phyloP scores from a whole-genome alignment of 2,888 invertebrate genomes.

The Proisotoma minuta region DNA sequence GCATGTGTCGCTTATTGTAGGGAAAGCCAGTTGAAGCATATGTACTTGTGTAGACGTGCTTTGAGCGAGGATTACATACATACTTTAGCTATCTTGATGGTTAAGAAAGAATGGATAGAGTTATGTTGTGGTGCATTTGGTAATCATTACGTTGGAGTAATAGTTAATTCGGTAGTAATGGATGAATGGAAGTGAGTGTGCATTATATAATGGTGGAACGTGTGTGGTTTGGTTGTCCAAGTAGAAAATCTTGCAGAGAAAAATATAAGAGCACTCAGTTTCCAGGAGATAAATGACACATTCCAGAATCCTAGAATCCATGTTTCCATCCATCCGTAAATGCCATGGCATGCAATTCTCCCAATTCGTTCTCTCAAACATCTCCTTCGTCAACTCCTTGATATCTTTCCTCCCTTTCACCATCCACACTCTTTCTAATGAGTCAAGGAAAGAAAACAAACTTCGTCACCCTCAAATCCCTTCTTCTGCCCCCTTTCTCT shows the following conservation, averaged over 20 bases:
- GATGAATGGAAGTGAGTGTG: conserved; percentile 2
- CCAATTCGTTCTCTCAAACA: background rate
- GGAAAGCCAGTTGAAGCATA: no score
- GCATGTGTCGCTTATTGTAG: no score
- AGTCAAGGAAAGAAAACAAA: background rate
- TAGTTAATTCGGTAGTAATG: conserved; percentile 1
- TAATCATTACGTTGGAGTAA: background rate
- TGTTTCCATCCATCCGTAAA: conserved; percentile 43
- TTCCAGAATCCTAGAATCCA: conserved; percentile 43
- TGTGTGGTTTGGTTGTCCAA: background rate
- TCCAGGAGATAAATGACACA: conserved; percentile 44
- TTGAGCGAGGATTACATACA: no score
- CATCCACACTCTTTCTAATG: background rate
- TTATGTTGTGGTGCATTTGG: background rate
- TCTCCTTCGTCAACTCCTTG: background rate
- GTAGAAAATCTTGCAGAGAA: conserved; percentile 11
- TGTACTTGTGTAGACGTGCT: no score
- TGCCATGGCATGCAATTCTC: conserved; percentile 28
- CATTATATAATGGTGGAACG: no score
- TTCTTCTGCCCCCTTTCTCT: background rate
- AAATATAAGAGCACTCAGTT: conserved; percentile 32
- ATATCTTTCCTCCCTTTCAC: background rate
- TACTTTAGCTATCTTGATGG: no score
- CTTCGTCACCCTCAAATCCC: background rate
- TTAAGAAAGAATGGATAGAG: no score